Conservation (phyloP, 2,113 vertebrate species). For the Indri indri region DNA sequence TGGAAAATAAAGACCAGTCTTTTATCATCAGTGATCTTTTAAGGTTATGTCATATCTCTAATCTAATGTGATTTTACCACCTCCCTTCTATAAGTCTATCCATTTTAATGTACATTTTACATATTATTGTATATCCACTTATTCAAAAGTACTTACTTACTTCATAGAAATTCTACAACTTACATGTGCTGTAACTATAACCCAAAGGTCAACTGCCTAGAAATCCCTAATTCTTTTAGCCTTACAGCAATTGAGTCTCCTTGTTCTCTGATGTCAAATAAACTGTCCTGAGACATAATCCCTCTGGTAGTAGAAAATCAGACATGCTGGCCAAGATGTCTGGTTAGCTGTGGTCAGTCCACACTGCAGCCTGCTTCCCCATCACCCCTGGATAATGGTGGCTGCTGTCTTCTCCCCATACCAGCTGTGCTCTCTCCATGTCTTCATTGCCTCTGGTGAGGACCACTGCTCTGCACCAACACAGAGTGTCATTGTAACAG, state of each 20-base stretch:
- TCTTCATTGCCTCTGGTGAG: not conserved
- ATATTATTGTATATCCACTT: not conserved
- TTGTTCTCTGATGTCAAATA: not conserved
- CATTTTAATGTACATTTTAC: slow-evolving; percentile 22
- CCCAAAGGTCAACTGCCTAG: not conserved
- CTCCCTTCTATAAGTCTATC: not conserved
- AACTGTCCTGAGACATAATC: not conserved
- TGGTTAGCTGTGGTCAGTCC: not conserved
- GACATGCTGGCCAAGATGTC: not conserved
- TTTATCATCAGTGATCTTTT: not conserved
- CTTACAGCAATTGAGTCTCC: not conserved
- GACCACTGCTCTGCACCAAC: not conserved
- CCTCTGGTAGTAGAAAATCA: not conserved
- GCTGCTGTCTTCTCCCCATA: not conserved
- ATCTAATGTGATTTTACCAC: not conserved
- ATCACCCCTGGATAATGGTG: not conserved
- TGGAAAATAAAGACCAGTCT: not conserved
- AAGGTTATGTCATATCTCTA: not conserved
- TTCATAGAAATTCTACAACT: slow-evolving; percentile 14
- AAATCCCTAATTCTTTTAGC: slow-evolving; percentile 12
- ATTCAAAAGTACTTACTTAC: not conserved
- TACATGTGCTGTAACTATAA: not conserved
- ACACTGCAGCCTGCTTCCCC: not conserved
- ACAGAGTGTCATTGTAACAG: not conserved
- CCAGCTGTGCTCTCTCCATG: not conserved